Conservation (phyloP, 2,113 vertebrate genomes). For the Cynoglossus semilaevis region DNA sequence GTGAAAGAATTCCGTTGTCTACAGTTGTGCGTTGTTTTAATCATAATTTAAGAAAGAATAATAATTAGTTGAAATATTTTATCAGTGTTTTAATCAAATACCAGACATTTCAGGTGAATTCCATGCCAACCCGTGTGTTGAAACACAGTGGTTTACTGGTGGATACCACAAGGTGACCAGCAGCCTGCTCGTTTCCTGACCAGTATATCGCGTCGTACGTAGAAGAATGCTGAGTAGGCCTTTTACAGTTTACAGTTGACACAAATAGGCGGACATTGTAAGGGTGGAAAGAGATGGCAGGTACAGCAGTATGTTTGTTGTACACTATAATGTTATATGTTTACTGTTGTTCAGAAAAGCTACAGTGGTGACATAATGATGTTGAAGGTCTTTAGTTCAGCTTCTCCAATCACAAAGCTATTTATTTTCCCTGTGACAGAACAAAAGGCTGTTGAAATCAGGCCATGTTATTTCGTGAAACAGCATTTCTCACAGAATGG, state of each 20-base stretch:
- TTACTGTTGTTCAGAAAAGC: neutral
- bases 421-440: constrained; percentile 2
- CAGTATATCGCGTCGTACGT: constrained; percentile 12
- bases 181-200: constrained; percentile 17
- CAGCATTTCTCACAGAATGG: constrained; percentile 9
- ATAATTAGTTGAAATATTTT: too few species aligned
- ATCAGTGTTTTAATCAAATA: too few species aligned
- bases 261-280: constrained; percentile 30
- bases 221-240: constrained; percentile 43
- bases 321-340: neutral
- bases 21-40: too few species aligned
- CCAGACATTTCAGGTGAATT: too few species aligned
- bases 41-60: too few species aligned
- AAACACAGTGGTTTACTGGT: too few species aligned
- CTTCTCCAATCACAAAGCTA: constrained; percentile 7
- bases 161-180: constrained; percentile 46
- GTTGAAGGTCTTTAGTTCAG: constrained; percentile 1
- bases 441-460: constrained; percentile 13
- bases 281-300: constrained; percentile 42
- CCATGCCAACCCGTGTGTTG: too few species aligned
- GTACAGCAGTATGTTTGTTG: neutral
- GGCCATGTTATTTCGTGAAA: constrained; percentile 9
- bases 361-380: neutral
- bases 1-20: too few species aligned
- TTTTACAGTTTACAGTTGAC: constrained; percentile 48